phyloP scores from a whole-genome alignment of 2,797 vertebrate genomes.

The Agapornis canus region DNA sequence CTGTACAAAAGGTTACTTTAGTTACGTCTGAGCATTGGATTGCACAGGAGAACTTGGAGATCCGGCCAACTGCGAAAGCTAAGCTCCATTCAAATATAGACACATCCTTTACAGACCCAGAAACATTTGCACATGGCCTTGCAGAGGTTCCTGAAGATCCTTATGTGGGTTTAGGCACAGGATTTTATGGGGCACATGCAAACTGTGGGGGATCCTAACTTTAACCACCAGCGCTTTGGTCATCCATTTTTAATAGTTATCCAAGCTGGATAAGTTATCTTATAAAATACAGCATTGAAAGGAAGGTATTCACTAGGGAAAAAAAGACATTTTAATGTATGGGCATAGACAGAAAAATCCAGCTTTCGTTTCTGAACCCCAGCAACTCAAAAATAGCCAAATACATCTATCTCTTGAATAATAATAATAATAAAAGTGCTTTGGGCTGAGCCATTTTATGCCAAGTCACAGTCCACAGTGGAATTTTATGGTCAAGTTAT shows the following conservation, averaged over 20 bases:
- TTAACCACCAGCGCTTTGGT: neutral
- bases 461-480: constrained; percentile 48
- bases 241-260: neutral
- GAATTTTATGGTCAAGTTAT: constrained; percentile 65
- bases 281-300: neutral
- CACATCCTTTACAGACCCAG: neutral
- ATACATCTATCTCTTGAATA: constrained; percentile 45
- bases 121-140: neutral
- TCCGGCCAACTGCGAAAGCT: neutral
- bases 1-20: neutral
- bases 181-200: accelerated
- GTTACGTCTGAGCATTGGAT: neutral
- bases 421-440: constrained; percentile 60
- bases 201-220: neutral
- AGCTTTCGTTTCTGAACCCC: constrained; percentile 42
- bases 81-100: neutral
- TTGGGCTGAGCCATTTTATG: constrained; percentile 67
- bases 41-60: neutral
- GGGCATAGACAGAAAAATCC: neutral
- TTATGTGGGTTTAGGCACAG: accelerated
- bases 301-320: neutral
- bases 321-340: constrained; percentile 38
- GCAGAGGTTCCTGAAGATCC: neutral
- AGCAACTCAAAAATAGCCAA: constrained; percentile 62
- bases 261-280: neutral